Evolutionary conservation across 1,140 invertebrate genomes (phyloP).

Genomic region (Delia radicum): DNA sequence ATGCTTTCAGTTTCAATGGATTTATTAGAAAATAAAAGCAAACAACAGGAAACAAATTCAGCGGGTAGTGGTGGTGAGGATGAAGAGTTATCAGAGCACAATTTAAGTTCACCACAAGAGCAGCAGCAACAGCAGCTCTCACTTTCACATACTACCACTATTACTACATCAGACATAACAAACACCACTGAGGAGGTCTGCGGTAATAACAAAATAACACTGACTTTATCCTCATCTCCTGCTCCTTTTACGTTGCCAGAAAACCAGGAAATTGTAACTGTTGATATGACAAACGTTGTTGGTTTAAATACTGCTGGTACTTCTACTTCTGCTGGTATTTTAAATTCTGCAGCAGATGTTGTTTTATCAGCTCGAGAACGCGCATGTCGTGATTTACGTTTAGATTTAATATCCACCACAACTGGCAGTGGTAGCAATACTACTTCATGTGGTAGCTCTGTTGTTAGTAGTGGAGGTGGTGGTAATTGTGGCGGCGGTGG

Average conservation of each 20-base stretch:
- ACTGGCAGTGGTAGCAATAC: slow-evolving; percentile 6
- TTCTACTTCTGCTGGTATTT: background rate
- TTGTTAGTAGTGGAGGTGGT: slow-evolving; percentile 31
- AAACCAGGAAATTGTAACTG: slow-evolving; percentile 4
- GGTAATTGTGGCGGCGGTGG: slow-evolving; percentile 40
- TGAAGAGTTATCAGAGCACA: background rate
- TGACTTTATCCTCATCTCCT: too few species aligned
- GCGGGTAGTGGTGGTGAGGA: background rate
- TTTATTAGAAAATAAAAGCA: background rate
- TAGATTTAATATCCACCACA: slow-evolving; percentile 40
- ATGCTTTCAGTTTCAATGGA: slow-evolving; percentile 36
- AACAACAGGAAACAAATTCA: background rate
- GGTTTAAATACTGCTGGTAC: background rate
- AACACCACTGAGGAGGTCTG: too few species aligned
- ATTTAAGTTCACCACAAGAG: slow-evolving; percentile 6
- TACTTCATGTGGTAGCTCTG: slow-evolving; percentile 43
- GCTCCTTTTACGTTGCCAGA: too few species aligned
- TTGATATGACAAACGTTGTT: slow-evolving; percentile 10
- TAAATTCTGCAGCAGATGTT: background rate
- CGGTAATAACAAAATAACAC: too few species aligned
- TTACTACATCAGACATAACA: too few species aligned
- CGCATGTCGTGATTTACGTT: slow-evolving; percentile 43
- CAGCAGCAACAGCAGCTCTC: too few species aligned
- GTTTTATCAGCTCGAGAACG: slow-evolving; percentile 20
- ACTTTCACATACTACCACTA: background rate